Percentiles rank a stretch among this genome's conserved stretches.
Evolutionary conservation across 2,888 invertebrate genomes (phyloP).

Genomic region (Netelia melanura): DNA sequence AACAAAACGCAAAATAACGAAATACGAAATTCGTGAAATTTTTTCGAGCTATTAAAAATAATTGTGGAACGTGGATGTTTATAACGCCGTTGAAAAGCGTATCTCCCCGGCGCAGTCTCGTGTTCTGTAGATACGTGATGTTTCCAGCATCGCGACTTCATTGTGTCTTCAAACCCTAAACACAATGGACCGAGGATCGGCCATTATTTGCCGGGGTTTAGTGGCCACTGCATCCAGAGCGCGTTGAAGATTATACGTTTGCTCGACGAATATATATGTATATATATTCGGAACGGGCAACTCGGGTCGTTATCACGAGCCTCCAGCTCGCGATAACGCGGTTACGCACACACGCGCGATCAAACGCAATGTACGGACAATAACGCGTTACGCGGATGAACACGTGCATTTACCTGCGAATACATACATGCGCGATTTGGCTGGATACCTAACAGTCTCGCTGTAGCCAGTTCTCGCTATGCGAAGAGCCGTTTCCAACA

Average conservation of each 20-base stretch:
- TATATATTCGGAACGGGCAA: conserved; percentile 63
- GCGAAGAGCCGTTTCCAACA: no score
- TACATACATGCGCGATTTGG: conserved; percentile 40
- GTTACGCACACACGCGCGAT: conserved; percentile 43
- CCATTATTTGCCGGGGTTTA: conserved; percentile 59
- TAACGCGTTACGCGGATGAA: conserved; percentile 12
- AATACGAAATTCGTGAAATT: neutral
- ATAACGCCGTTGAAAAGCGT: neutral
- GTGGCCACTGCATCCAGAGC: conserved; percentile 22
- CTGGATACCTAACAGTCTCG: conserved; percentile 27
- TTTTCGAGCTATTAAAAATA: neutral
- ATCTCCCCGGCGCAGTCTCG: no score
- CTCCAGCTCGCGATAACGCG: conserved; percentile 70
- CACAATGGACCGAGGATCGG: conserved; percentile 28
- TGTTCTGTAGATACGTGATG: neutral
- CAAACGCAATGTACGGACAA: conserved; percentile 12
- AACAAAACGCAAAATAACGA: neutral
- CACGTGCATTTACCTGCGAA: conserved; percentile 39
- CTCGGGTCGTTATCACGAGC: conserved; percentile 70
- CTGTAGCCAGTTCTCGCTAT: no score
- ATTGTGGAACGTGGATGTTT: neutral
- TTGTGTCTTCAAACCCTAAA: conserved; percentile 41
- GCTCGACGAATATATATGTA: conserved; percentile 31
- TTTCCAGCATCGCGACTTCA: conserved; percentile 15
- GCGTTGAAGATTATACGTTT: conserved; percentile 63